Conservation (phyloP, 23 tunicate genomes). For the Diplosoma virens region DNA sequence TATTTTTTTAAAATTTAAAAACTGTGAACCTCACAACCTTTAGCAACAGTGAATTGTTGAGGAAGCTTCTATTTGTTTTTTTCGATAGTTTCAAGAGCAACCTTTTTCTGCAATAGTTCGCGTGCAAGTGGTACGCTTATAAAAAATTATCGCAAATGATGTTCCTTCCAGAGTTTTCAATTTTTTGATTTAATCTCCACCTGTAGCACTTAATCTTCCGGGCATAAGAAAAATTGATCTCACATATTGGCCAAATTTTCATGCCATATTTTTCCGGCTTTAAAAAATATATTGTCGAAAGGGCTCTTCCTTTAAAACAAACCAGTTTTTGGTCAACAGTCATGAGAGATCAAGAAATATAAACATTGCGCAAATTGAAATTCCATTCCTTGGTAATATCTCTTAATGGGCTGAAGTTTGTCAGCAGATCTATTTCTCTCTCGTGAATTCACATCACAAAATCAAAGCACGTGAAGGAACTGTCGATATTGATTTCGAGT, state of each 20-base stretch:
- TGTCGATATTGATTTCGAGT: neutral
- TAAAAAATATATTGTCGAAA: neutral
- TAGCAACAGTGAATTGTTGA: too few relatives aligned
- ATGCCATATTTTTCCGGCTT: neutral
- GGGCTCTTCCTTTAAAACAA: neutral
- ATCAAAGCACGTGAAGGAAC: neutral
- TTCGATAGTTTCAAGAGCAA: too few relatives aligned
- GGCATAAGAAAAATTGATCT: neutral
- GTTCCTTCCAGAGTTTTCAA: neutral
- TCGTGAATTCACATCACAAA: neutral
- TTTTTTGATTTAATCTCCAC: neutral
- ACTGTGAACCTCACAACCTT: neutral
- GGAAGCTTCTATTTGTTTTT: too few relatives aligned
- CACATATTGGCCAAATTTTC: neutral
- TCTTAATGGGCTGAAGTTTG: neutral
- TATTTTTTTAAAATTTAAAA: neutral
- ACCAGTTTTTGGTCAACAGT: neutral
- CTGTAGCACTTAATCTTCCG: neutral
- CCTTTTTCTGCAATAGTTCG: neutral
- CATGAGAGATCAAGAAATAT: neutral
- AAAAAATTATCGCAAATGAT: neutral
- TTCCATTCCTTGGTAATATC: too few relatives aligned
- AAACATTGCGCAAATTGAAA: too few relatives aligned
- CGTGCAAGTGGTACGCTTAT: neutral
- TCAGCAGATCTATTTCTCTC: neutral